Conservation (phyloP, 2,113 vertebrate genomes). For the Isurus oxyrinchus region DNA sequence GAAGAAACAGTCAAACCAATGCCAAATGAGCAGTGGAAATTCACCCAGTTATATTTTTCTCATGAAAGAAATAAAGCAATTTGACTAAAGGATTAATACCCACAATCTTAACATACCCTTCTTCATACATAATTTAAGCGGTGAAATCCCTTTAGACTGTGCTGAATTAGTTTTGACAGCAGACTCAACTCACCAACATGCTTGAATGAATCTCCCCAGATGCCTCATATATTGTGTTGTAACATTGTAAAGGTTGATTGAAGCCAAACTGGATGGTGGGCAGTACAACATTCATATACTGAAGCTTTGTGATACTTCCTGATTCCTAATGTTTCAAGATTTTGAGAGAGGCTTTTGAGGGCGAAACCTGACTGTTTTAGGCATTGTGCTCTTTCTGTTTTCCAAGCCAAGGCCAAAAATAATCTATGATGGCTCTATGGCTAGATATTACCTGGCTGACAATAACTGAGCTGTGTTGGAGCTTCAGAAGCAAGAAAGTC, state of each 20-base stretch:
- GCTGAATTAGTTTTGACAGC: background rate
- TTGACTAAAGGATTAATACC: background rate
- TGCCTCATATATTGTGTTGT: background rate
- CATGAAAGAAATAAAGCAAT: background rate
- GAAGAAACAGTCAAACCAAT: background rate
- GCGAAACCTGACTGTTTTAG: background rate
- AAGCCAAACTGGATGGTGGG: background rate
- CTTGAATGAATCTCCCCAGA: background rate
- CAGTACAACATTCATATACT: background rate
- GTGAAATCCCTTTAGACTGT: background rate
- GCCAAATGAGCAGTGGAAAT: background rate
- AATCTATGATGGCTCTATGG: background rate
- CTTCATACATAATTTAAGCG: background rate
- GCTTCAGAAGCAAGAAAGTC: background rate
- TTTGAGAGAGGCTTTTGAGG: background rate
- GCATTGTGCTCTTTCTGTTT: background rate
- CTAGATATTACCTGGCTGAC: background rate
- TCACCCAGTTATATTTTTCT: background rate
- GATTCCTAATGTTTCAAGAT: background rate
- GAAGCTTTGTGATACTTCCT: background rate
- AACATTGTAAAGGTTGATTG: background rate
- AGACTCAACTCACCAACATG: background rate
- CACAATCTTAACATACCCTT: background rate
- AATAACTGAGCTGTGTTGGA: too few relatives aligned
- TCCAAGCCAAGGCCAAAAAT: background rate